phyloP scores from a whole-genome alignment of 2,888 invertebrate genomes.

The Myathropa florea region DNA sequence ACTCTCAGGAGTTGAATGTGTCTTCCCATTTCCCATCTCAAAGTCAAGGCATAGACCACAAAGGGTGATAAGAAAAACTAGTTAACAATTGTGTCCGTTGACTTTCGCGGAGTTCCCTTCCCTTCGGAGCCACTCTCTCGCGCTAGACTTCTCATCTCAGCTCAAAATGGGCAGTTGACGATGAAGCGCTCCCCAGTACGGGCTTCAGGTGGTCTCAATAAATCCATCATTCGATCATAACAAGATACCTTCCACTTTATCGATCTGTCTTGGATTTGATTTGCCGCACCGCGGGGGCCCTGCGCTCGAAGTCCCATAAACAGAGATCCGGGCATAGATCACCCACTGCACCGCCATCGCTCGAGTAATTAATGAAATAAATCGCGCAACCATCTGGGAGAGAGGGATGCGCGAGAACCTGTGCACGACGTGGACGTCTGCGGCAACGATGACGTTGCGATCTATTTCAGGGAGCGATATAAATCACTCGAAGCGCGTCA shows the following conservation, averaged over 20 bases:
- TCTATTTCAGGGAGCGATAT: conserved; percentile 33
- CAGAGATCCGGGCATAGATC: conserved; percentile 25
- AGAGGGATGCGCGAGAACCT: not conserved
- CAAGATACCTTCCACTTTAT: conserved; percentile 48
- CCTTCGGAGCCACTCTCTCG: no score
- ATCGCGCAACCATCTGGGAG: conserved; percentile 20
- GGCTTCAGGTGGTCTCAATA: conserved; percentile 61
- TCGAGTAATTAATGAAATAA: conserved; percentile 55
- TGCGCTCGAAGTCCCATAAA: conserved; percentile 31
- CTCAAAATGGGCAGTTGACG: not conserved
- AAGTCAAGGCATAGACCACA: no score
- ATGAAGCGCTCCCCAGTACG: conserved; percentile 1
- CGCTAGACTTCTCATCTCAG: not conserved
- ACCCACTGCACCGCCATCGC: conserved; percentile 23
- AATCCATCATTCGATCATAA: conserved; percentile 56
- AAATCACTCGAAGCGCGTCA: conserved; percentile 59
- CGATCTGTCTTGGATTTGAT: conserved; percentile 63
- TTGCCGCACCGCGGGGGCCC: conserved; percentile 53
- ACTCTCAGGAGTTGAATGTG: no score
- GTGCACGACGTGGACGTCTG: not conserved
- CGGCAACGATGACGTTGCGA: conserved; percentile 5
- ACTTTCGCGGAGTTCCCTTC: not conserved
- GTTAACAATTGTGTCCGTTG: no score
- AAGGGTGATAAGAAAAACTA: no score
- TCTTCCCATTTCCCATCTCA: no score